Base-by-base conservation (phyloP, 1,140 invertebrate genomes). In the Phortica variegata region DNA sequence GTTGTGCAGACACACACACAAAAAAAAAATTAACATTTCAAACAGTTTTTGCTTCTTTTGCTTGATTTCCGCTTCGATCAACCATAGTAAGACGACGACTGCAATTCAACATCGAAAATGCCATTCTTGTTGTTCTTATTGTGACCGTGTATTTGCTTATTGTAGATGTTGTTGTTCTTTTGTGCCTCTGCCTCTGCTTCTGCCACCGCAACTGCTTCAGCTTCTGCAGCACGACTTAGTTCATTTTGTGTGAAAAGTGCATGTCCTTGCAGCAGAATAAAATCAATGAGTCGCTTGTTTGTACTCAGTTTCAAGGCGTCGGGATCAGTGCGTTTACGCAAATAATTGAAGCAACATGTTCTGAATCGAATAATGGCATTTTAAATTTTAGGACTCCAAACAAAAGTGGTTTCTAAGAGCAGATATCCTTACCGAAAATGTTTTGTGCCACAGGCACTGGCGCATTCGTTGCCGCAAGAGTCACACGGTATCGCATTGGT, bases 381-480 rank as follows among this genome's bases (percentile, higher is more conserved):
- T 12, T 23, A 38, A 21, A 32, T 29, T 31, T n/a, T 16, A 7
- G 17, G 6, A 3, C 21, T n/a, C 26, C 6, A 33, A 17, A 4
- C 8, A 6, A 3, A 21, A 32, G 9, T 33, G 37, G 12, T 31
- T 31, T 8, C 2, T 7, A 12, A 21, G 0, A 21, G 21, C 18
- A 26, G 3, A 1, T 16, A 1, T 12, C n/a, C 50, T 55, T 38
- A 75, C 49, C 80, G 61, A 59, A 81, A 81, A 42, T 80, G 78
- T 18, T 80, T 75, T 0, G 80, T 82, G n/a, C 80, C 80, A 36
- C 80, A 82, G 1, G 79, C 78, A 16, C 73, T 73, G 29, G 76
- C 71, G 49, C 80, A 82, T 48, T 82, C 80, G 42, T 77, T 79
- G 8, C 80, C 80, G 37, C 80, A 82, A 3, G 80, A 80, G 45